Evolutionary conservation across 1,140 invertebrate species (phyloP).

Genomic region (Papilio polyxenes): DNA sequence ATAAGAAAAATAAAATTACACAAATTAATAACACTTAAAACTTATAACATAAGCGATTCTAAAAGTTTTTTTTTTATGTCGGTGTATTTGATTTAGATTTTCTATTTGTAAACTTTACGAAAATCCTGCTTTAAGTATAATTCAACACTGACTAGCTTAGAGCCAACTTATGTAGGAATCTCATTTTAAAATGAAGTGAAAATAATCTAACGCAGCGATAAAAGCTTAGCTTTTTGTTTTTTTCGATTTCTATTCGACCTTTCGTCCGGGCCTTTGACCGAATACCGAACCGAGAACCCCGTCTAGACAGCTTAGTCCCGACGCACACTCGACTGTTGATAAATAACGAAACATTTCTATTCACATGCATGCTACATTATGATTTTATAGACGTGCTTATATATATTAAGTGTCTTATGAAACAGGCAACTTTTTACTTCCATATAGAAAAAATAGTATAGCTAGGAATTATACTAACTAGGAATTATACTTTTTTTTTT

Average conservation of each 20-base stretch:
- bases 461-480: no score
- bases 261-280: constrained; percentile 73
- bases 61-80: not conserved
- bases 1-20: not conserved
- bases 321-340: constrained; percentile 50
- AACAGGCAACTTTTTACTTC: not conserved
- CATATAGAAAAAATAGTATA: no score
- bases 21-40: not conserved
- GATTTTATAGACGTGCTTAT: constrained; percentile 4
- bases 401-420: not conserved
- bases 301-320: constrained; percentile 66
- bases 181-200: constrained; percentile 9
- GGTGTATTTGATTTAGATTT: not conserved
- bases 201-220: constrained; percentile 5
- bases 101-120: not conserved
- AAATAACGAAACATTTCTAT: constrained; percentile 43
- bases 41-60: not conserved
- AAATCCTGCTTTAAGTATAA: not conserved
- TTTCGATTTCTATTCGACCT: constrained; percentile 69
- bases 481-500: not conserved
- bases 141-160: not conserved
- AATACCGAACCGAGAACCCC: constrained; percentile 59
- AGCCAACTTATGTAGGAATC: not conserved
- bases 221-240: constrained; percentile 36
- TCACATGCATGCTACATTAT: constrained; percentile 39